Conservation (phyloP, 2,888 invertebrate genomes). For the Ethmia dodecea region DNA sequence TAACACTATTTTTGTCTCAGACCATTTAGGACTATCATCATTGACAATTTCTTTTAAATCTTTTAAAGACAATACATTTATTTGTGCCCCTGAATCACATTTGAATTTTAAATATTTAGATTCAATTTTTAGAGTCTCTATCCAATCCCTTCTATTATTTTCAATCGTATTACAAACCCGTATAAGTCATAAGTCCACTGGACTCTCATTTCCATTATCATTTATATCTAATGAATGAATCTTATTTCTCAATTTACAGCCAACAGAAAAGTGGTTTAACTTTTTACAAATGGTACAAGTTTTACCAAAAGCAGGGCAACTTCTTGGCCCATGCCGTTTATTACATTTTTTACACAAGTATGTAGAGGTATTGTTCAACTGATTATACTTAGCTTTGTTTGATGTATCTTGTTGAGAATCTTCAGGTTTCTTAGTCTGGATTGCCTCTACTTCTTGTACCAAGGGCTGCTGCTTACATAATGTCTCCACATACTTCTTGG, state of each 20-base stretch:
- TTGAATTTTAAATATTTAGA: constrained; percentile 1
- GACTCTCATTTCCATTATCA: background rate
- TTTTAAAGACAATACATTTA: constrained; percentile 7
- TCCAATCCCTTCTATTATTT: constrained; percentile 2
- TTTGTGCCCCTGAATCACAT: constrained; percentile 7
- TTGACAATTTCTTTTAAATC: constrained; percentile 5
- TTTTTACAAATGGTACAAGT: constrained; percentile 1
- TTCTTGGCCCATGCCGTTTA: constrained; percentile 4
- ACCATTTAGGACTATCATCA: too few species aligned
- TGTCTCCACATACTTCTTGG: background rate
- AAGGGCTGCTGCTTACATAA: background rate
- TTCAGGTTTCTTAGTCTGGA: background rate
- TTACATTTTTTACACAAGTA: constrained; percentile 7
- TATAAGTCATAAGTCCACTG: constrained; percentile 9
- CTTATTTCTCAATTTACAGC: constrained; percentile 2
- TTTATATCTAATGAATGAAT: background rate
- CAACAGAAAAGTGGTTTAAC: constrained; percentile 4
- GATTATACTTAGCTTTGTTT: background rate
- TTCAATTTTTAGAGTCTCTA: background rate
- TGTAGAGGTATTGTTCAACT: background rate
- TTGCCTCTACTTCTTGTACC: background rate
- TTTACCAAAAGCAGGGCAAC: constrained; percentile 8
- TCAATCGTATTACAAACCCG: background rate
- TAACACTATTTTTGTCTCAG: constrained; percentile 12
- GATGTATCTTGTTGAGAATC: too few species aligned